phyloP scores from a whole-genome alignment of 2,113 vertebrate species.

The Corydoras sp. region DNA sequence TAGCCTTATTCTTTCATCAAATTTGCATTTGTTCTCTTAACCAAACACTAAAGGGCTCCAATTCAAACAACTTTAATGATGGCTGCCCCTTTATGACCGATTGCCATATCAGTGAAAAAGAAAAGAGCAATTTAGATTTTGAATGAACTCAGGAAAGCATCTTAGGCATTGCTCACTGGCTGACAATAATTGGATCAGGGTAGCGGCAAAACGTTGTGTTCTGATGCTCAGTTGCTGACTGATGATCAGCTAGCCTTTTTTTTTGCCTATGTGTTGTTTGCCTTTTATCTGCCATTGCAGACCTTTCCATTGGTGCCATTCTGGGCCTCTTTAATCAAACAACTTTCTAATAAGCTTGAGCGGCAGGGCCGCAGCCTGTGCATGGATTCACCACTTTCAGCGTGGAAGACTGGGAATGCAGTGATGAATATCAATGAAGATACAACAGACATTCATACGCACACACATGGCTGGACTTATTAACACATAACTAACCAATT shows the following conservation, averaged over 20 bases:
- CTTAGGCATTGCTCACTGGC: slow-evolving; percentile 74
- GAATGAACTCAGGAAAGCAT: slow-evolving; percentile 78
- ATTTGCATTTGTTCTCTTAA: slow-evolving; percentile 99
- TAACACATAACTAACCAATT: slow-evolving; percentile 17
- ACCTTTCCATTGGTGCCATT: slow-evolving; percentile 71
- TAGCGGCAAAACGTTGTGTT: slow-evolving; percentile 74
- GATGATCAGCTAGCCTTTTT: slow-evolving; percentile 60
- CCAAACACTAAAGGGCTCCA: slow-evolving; percentile 97
- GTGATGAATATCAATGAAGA: slow-evolving; percentile 67
- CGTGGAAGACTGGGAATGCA: slow-evolving; percentile 50
- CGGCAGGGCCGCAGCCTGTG: slow-evolving; percentile 61
- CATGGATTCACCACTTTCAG: slow-evolving; percentile 56
- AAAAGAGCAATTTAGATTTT: slow-evolving; percentile 89
- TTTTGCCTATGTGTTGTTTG: slow-evolving; percentile 63
- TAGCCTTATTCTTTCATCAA: slow-evolving; percentile 97
- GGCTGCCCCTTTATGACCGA: slow-evolving; percentile 93
- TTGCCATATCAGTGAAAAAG: slow-evolving; percentile 81
- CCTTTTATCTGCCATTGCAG: slow-evolving; percentile 89
- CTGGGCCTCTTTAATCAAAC: slow-evolving; percentile 77
- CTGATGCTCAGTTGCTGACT: slow-evolving; percentile 82
- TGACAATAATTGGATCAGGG: slow-evolving; percentile 92
- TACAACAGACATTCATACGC: slow-evolving; percentile 16
- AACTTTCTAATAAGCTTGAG: slow-evolving; percentile 82
- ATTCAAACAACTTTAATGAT: slow-evolving; percentile 99
- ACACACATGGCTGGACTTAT: neutral